Base-by-base conservation (phyloP, 2,797 vertebrate species). In the Enteromius thamalakanensis region DNA sequence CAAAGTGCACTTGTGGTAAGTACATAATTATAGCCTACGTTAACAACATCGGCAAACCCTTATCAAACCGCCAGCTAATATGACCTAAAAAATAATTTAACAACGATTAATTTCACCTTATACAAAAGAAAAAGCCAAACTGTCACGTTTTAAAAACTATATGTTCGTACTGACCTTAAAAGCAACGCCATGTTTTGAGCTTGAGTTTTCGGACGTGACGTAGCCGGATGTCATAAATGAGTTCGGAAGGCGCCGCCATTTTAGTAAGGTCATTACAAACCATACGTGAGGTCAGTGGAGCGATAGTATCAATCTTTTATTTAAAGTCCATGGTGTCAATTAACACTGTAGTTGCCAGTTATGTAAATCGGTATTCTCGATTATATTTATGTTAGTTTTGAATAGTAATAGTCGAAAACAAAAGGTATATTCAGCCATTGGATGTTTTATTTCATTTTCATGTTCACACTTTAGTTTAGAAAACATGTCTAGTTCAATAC, bases 91-190 rank as follows among this genome's bases (percentile, higher is more conserved):
- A 53, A 0, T 1, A 55, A 4, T 4, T 6, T 23, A 1, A 68
- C 23, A n/a, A 58, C 7, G 10, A 75, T 15, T 21, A 17, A 4
- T 58, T 68, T 55, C 2, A 76, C 51, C 6, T 26, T 0, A 62
- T 37, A 45, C 23, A 58, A 76, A 70, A 3, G 3, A 58, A 6
- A 69, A 32, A 17, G 14, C 19, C 9, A 69, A 77, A 51, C 19
- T 10, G 12, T 23, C 3, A 58, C 0, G 5, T 60, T 32, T 34
- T 0, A 76, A 47, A 47, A 14, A 62, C 1, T 21, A 78, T 9
- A 70, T 62, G 75, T 83, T 83, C 53, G 42, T 49, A 94, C 95
- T 95, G 94, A 95, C 95, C 95, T 95, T 95, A 95, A 51, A 6
- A 95, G 89, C 74, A 95, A 89, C 94, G 94, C 94, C 94, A 95